Base-by-base conservation (phyloP, 1,140 invertebrate genomes). In the Drosophila rufa region DNA sequence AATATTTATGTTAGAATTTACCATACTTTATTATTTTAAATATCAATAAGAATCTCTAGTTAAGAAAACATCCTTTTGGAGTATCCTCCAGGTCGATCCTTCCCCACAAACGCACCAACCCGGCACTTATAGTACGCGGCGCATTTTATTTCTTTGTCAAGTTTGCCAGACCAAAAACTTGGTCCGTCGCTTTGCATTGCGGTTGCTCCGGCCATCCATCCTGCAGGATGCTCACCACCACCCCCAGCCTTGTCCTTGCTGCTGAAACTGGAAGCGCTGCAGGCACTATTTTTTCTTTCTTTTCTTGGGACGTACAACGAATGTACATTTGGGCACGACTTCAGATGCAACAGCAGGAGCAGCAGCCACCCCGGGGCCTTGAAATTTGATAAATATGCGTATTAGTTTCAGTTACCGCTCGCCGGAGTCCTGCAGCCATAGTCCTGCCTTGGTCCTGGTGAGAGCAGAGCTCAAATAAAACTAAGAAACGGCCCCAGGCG, bases 311-410 rank as follows among this genome's bases (percentile, higher is more conserved):
- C 66, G 73, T 80, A 79, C 81, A 84, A 70, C 78, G 78, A 75
- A 68, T 78, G 61, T 77, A 83, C 68, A 77, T 71, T 77, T 74
- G 57, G 76, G 70, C 71, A 78, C n/a, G 48, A 64, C 45, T 73
- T 15, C 9, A 25, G 56, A 48, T 22, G 38, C 40, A 73, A 57
- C 55, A 69, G 60, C 53, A 42, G 42, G 42, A 43, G 50, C 40
- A 36, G 65, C 55, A 79, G 69, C 73, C 73, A 68, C 84, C 83
- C 85, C 71, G 59, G 77, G 70, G 85, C 80, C 30, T 27, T 81
- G 85, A 89, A 90, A 89, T 89, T 89, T 89, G 85, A 89, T 89
- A 89, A 89, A 84, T 89, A 89, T 89, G 85, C 85, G 85, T 90
- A 89, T 89, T 89, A 89, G 85, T 89, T 89, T 89, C 85, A 84